Evolutionary conservation across 2,888 invertebrate species (phyloP), one percentile per base, ranked within the genome.

Genomic region (Pseudeuparius sepicola): DNA sequence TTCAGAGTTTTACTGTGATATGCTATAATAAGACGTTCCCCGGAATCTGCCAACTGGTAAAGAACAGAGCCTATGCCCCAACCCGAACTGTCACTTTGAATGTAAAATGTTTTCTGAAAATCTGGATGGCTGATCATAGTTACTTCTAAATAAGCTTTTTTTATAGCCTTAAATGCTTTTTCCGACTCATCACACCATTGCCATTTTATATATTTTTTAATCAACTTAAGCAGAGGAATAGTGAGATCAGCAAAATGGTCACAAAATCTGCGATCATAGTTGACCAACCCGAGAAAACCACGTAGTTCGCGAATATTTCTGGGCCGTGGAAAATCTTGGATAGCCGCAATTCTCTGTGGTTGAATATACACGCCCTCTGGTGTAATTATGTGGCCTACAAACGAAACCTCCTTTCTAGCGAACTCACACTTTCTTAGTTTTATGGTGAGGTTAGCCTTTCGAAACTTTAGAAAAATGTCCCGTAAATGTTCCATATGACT

Each of bases 91-190:
- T n/a, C n/a, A n/a, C n/a, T n/a, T n/a, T n/a, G 2, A 14, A n/a
- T n/a, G n/a, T n/a, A n/a, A n/a, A n/a, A n/a, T n/a, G n/a, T n/a
- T n/a, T n/a, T n/a, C n/a, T n/a, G 4, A 7, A 27, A 15, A 34
- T 41, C 34, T n/a, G 43, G 41, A 36, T 43, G 43, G 7, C 9
- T 4, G 2, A 40, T n/a, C 14, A 34, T 23, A 3, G 35, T 31
- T 7, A 31, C 20, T 23, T 34, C n/a, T n/a, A n/a, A 28, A 39
- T 31, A 38, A 11, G 20, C 29, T 5, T 30, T 10, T 24, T 43
- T 43, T 2, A 34, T 24, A 9, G 27, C 12, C 3, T 13, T 11
- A 15, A 41, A 41, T 3, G 41, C 34, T 6, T 14, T 18, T 3
- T 27, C 26, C 20, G 37, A 24, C 10, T 13, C 27, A 1, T 10